Conservation (phyloP, 2,113 vertebrate species). For the Caranx melampygus region DNA sequence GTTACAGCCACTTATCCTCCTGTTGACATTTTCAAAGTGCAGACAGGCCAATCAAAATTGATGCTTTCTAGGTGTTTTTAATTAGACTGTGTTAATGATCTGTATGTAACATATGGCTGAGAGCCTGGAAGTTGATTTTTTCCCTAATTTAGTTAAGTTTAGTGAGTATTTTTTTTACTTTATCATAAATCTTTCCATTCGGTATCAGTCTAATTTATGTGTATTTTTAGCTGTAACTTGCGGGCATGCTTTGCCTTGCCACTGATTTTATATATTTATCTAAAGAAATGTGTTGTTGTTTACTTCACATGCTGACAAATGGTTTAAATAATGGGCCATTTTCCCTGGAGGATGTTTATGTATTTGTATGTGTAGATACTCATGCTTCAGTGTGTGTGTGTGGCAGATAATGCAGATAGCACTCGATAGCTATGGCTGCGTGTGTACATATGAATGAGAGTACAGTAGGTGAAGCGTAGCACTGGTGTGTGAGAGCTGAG, state of each 20-base stretch:
- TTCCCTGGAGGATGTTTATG: neutral
- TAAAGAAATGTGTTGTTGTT: neutral
- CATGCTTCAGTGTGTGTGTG: neutral
- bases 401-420: neutral
- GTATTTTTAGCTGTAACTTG: too few relatives aligned
- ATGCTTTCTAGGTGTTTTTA: conserved; percentile 64
- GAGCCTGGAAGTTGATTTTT: neutral
- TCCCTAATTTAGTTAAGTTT: neutral
- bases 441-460: conserved; percentile 7
- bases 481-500: neutral
- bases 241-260: too few relatives aligned
- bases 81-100: conserved; percentile 62
- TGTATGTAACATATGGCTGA: conserved; percentile 42
- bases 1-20: conserved; percentile 21
- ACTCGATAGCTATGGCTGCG: neutral
- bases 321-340: neutral
- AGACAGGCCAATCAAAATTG: conserved; percentile 48
- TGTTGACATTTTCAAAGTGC: conserved; percentile 60
- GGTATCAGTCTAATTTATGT: too few relatives aligned
- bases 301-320: neutral
- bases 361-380: neutral
- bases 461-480: neutral
- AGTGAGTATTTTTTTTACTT: neutral
- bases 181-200: neutral
- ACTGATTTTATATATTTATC: neutral